Evolutionary conservation across 35 echinoderm and acorn worm species (phyloP).

Genomic region (Apostichopus californicus): DNA sequence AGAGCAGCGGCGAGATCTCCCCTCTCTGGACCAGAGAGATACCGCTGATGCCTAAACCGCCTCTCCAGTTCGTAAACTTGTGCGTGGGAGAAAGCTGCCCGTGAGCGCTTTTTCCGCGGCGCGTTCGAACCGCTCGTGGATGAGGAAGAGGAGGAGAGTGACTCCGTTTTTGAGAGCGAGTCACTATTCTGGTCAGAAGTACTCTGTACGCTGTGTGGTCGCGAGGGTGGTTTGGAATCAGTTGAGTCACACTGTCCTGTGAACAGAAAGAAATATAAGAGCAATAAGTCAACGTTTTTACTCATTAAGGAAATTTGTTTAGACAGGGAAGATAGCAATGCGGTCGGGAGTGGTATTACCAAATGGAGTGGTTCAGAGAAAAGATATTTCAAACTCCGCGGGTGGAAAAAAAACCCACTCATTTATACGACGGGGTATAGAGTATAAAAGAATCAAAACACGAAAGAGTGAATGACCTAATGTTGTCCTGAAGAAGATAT

Average conservation of each 20-base stretch:
- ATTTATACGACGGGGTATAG: background rate
- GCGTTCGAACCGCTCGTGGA: conserved; percentile 30
- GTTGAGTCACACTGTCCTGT: conserved; percentile 52
- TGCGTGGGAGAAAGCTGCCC: conserved; percentile 88
- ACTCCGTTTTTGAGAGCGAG: background rate
- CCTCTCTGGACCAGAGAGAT: conserved; percentile 96
- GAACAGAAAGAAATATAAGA: background rate
- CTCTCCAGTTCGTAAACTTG: conserved; percentile 97
- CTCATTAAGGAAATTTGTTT: conserved; percentile 46
- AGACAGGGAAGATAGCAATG: conserved; percentile 34
- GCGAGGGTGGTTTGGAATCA: conserved; percentile 33
- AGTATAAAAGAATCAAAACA: background rate
- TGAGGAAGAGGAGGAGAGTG: conserved; percentile 27
- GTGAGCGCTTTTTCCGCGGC: conserved; percentile 90
- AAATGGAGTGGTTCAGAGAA: conserved; percentile 33
- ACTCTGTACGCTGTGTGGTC: conserved; percentile 37
- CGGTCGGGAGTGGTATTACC: conserved; percentile 7
- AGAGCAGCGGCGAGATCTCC: conserved; percentile 93
- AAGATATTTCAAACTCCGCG: conserved; percentile 10
- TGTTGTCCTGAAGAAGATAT: background rate
- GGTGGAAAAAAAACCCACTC: conserved; percentile 2
- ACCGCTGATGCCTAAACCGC: conserved; percentile 95
- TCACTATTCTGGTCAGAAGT: background rate
- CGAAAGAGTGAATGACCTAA: conserved; percentile 31
- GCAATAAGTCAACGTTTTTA: conserved; percentile 17